Percentiles rank a stretch among this genome's conserved stretches.
phyloP scores from a whole-genome alignment of 2,888 invertebrate species.

The Diaperis boleti region DNA sequence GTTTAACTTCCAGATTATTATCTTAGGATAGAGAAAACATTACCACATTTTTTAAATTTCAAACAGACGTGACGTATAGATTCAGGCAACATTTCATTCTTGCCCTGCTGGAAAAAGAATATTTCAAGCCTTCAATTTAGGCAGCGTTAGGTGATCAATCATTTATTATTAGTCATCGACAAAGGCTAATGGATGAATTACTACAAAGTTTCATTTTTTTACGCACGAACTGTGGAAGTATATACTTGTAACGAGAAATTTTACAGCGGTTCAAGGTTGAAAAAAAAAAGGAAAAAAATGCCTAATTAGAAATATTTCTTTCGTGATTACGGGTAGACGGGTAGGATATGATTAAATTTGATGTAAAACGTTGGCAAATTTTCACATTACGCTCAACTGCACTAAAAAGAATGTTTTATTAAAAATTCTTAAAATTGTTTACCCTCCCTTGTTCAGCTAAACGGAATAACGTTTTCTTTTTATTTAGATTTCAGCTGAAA shows the following conservation, averaged over 20 bases:
- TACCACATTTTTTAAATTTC: conserved; percentile 9
- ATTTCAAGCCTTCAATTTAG: conserved; percentile 48
- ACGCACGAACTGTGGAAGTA: conserved; percentile 38
- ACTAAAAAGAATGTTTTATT: conserved; percentile 43
- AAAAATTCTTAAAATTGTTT: conserved; percentile 43
- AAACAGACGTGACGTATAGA: conserved; percentile 19
- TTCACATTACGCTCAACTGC: conserved; percentile 37
- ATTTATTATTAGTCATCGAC: conserved; percentile 54
- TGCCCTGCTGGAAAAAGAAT: conserved; percentile 44
- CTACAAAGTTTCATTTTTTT: conserved; percentile 49
- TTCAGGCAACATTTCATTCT: conserved; percentile 34
- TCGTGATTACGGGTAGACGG: conserved; percentile 36
- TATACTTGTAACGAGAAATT: conserved; percentile 30
- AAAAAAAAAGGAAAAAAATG: conserved; percentile 25
- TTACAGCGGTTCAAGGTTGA: conserved; percentile 12
- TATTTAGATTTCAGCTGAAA: conserved; percentile 4
- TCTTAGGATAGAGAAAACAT: conserved; percentile 9
- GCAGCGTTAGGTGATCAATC: conserved; percentile 52
- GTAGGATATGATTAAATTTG: conserved; percentile 41
- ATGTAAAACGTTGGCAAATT: conserved; percentile 39
- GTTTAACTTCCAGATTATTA: conserved; percentile 30
- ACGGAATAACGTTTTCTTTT: conserved; percentile 3
- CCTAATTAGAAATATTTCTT: conserved; percentile 35
- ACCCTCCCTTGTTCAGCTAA: conserved; percentile 21
- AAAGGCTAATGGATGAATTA: conserved; percentile 54